Percentiles rank a stretch among this genome's conserved stretches.
Evolutionary conservation across 1,140 invertebrate species (phyloP).

Genomic region (Ectropis grisescens): DNA sequence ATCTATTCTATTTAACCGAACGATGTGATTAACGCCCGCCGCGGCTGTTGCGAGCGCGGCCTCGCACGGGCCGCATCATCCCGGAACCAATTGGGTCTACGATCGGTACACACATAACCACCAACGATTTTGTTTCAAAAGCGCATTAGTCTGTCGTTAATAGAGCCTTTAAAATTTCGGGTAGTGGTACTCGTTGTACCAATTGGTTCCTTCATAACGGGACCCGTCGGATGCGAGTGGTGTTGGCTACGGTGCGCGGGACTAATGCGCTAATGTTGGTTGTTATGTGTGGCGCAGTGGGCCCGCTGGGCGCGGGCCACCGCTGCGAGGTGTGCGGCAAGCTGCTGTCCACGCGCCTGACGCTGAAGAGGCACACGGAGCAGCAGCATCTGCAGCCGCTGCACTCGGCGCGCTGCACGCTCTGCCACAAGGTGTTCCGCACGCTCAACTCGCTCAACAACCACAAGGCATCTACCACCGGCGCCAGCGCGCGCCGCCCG

Average conservation of each 20-base stretch:
- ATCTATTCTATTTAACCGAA: constrained; percentile 21
- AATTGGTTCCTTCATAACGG: constrained; percentile 66
- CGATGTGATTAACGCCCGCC: not conserved
- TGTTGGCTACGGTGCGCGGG: constrained; percentile 16
- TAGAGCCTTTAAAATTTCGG: too few species aligned
- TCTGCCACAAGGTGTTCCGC: constrained; percentile 90
- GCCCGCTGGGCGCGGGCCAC: constrained; percentile 79
- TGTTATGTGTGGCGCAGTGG: constrained; percentile 70
- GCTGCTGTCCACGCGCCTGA: constrained; percentile 85
- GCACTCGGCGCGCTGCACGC: constrained; percentile 85
- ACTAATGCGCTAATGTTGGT: constrained; percentile 71
- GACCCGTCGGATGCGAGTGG: constrained; percentile 56
- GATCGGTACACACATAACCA: constrained; percentile 65
- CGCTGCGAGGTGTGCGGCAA: constrained; percentile 89
- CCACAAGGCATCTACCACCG: constrained; percentile 88
- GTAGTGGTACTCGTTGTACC: too few species aligned
- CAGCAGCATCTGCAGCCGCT: constrained; percentile 89
- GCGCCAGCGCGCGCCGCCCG: constrained; percentile 71
- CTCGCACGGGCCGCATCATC: constrained; percentile 23
- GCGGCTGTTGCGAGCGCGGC: constrained; percentile 29
- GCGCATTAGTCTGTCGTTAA: constrained; percentile 70
- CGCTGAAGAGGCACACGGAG: constrained; percentile 88
- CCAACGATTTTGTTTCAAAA: constrained; percentile 60
- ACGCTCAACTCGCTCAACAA: constrained; percentile 90
- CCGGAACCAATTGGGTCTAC: constrained; percentile 69